Evolutionary conservation across 2,113 vertebrate species (phyloP).

Genomic region (Columbina picui): DNA sequence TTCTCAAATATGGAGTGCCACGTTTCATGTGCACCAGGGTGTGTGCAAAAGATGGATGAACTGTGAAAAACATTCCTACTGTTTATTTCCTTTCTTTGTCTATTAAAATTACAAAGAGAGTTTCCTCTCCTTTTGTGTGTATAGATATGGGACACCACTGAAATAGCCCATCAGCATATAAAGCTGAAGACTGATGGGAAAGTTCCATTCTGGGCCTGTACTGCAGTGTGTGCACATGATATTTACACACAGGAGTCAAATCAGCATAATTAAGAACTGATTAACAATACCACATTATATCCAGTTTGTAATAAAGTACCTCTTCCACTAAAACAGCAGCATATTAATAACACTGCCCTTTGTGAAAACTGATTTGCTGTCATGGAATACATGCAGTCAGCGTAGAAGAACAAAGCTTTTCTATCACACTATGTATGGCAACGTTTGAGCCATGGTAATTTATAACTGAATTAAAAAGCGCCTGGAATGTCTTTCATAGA

Average conservation of each 20-base stretch:
- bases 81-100: background rate
- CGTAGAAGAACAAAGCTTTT: background rate
- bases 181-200: background rate
- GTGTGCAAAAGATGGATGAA: background rate
- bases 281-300: background rate
- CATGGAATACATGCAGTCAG: background rate
- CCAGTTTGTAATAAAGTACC: background rate
- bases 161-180: background rate
- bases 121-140: background rate
- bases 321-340: background rate
- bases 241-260: background rate
- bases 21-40: background rate
- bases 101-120: background rate
- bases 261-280: background rate
- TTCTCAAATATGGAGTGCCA: background rate
- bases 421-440: background rate
- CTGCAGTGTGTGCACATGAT: background rate
- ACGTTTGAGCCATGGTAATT: background rate
- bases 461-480: background rate
- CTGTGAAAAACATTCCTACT: background rate
- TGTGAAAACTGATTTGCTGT: background rate
- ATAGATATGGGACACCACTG: background rate
- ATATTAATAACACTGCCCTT: no score
- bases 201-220: background rate
- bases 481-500: background rate